Conservation (phyloP, 2,113 vertebrate genomes). For the Scophthalmus maximus region DNA sequence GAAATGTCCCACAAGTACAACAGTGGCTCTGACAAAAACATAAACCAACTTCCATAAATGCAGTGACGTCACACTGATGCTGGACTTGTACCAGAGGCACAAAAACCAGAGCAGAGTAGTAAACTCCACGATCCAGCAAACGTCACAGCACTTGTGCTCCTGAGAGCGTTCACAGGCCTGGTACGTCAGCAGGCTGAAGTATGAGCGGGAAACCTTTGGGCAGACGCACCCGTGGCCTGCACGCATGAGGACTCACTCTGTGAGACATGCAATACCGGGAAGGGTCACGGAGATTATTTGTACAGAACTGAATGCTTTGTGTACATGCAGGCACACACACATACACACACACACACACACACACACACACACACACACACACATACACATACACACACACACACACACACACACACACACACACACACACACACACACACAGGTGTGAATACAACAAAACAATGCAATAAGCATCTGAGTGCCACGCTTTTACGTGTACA, state of each 20-base stretch:
- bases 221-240: neutral
- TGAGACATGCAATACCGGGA: conserved; percentile 32
- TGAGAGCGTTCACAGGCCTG: conserved; percentile 23
- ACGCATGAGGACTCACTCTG: neutral
- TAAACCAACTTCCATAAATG: neutral
- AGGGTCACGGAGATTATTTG: conserved; percentile 33
- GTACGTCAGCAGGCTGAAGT: conserved; percentile 52
- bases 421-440: neutral
- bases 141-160: conserved; percentile 52
- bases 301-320: neutral
- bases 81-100: conserved; percentile 8
- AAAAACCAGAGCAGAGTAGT: conserved; percentile 13
- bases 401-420: neutral
- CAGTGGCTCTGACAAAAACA: conserved; percentile 4
- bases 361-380: neutral
- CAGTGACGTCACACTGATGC: conserved; percentile 48
- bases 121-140: conserved; percentile 33
- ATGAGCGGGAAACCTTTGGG: conserved; percentile 14
- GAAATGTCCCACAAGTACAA: conserved; percentile 5
- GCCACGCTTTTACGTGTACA: neutral
- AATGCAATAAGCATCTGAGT: neutral
- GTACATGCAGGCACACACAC: too few species aligned
- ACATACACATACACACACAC: neutral
- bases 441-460: neutral
- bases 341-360: neutral